phyloP scores from a whole-genome alignment of 1,140 invertebrate genomes.

The Ooceraea biroi region DNA sequence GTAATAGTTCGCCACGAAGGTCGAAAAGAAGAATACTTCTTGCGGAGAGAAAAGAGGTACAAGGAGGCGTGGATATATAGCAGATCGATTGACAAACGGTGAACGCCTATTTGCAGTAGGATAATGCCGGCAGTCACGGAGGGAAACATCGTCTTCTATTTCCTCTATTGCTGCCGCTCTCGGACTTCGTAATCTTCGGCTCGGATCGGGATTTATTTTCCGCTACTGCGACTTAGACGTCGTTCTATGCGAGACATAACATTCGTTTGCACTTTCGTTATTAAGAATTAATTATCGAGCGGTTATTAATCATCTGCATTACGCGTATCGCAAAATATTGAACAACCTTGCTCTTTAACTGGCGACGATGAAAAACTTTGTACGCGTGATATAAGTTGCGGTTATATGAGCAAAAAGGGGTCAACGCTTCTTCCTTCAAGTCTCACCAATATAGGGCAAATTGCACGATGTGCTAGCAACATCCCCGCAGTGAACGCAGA shows the following conservation, averaged over 20 bases:
- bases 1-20: constrained; percentile 37
- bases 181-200: not conserved
- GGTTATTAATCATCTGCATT: not conserved
- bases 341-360: not conserved
- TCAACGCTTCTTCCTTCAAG: constrained; percentile 11
- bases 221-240: not conserved
- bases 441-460: constrained; percentile 32
- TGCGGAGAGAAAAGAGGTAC: constrained; percentile 1
- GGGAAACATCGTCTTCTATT: constrained; percentile 39
- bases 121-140: constrained; percentile 32
- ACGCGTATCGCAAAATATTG: not conserved
- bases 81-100: constrained; percentile 56
- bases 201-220: constrained; percentile 37
- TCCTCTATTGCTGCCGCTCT: not conserved
- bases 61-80: constrained; percentile 8
- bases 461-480: not conserved
- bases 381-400: not conserved
- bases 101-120: constrained; percentile 58
- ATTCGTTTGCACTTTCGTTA: not conserved
- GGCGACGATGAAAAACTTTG: not conserved
- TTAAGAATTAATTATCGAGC: not conserved
- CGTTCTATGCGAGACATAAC: not conserved
- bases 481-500: not conserved
- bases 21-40: constrained; percentile 17
- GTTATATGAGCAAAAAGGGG: not conserved